These are phyloP conservation scores for Crax fasciolata DNA, from an alignment of 2,797 vertebrate species.

Conservation along the genomic window DNA sequence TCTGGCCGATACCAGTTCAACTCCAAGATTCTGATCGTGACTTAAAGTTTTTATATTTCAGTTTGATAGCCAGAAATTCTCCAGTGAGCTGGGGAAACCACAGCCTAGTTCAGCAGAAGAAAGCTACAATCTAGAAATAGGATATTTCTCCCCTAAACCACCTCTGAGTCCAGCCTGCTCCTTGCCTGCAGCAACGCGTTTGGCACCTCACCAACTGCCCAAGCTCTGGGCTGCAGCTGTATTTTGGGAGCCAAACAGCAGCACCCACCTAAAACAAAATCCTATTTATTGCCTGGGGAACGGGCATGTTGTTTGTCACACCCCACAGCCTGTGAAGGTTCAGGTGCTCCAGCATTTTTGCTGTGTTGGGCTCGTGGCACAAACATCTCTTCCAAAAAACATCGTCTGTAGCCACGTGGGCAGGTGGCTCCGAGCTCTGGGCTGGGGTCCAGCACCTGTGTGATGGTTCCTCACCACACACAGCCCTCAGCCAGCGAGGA, in stretches of 20 bases:
- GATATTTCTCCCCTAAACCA: not conserved
- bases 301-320: not conserved
- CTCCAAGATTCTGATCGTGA: not conserved
- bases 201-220: not conserved
- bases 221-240: not conserved
- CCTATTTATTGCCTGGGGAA: not conserved
- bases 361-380: not conserved
- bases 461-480: not conserved
- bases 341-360: not conserved
- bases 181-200: not conserved
- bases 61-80: not conserved
- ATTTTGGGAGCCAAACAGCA: not conserved
- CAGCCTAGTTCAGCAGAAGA: not conserved
- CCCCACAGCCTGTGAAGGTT: not conserved
- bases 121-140: not conserved
- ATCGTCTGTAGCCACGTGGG: accelerated
- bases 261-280: not conserved
- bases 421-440: not conserved
- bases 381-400: not conserved
- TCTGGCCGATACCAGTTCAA: not conserved
- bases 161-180: not conserved
- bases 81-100: not conserved
- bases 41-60: not conserved
- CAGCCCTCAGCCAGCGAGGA: not conserved
- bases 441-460: not conserved